Base-by-base conservation (phyloP, 2,888 invertebrate species). In the Ferdinandea cuprea region DNA sequence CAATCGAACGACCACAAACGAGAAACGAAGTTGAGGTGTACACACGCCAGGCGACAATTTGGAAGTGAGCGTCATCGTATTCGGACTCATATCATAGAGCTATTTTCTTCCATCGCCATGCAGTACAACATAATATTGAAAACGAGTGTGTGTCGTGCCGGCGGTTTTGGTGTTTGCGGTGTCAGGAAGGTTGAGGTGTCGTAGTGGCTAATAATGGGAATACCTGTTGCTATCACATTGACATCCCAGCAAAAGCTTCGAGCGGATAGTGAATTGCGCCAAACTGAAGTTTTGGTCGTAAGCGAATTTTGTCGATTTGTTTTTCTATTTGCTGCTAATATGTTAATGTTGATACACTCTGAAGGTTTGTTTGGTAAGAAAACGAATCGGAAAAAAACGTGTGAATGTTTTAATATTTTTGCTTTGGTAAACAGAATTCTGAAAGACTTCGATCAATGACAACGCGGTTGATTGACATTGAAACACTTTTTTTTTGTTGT, bases 31-130 rank as follows among this genome's bases (percentile, higher is more conserved):
- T 42, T 32, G 35, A 69, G 80, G 61, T 81, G 80, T 81, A 71
- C 69, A 71, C 76, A 63, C 65, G 69, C 69, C 76, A 65, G 71
- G 63, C 69, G 69, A 46, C 63, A 81, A 69, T 76, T 81, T 81
- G 65, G 44, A 54, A 81, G 59, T 81, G 76, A 76, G 42, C 30
- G 63, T 46, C 76, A 63, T 50, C 32, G 15, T 30, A 56, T n/a
- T 68, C 25, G 40, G 30, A 42, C n/a, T 68, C 25, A 40, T 56
- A 65, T 15, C 42, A 46, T 35, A 54, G 61, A 52, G 52, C 54
- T 32, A 28, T 68, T 65, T 58, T 44, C 44, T 46, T 52, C 71
- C 63, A 69, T 68, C 32, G 42, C 56, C 61, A 59, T n/a, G n/a
- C n/a, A n/a, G n/a, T n/a, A n/a, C n/a, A n/a, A n/a, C n/a, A n/a